Base-by-base conservation (phyloP, 2,888 invertebrate genomes). In the Nebria salina region DNA sequence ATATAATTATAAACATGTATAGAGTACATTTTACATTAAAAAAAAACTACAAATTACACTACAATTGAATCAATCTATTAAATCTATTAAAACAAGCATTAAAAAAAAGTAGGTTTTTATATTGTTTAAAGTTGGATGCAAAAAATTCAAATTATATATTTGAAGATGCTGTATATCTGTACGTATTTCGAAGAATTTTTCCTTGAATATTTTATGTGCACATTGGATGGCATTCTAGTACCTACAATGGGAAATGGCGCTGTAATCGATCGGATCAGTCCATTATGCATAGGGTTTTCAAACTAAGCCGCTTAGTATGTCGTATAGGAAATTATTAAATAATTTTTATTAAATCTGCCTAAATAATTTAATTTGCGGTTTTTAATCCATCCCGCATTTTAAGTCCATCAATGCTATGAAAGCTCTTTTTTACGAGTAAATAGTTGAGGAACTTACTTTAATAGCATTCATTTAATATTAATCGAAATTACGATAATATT, bases 221-320 rank as follows among this genome's bases (percentile, higher is more conserved):
- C 54, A 13, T 13, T 11, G 54, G 11, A 13, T 54, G 11, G 13
- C 13, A 6, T 54, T 7, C 13, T 54, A 54, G 54, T 54, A 54
- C 20, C 20, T 20, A 20, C 54, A 54, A 54, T 54, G 13, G 13
- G 54, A 54, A 54, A 54, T 54, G 13, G 54, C 54, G 54, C 54
- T 54, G 54, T 54, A 54, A 54, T 54, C 54, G 54, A 54, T 54
- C 54, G 54, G 54, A 54, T 54, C 54, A 54, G 54, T 54, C 54
- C 54, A 54, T 54, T 54, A 54, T 54, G 54, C 4, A 54, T 11
- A 54, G 54, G 54, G 54, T 54, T 54, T 54, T 54, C 54, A 54
- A 54, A 54, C 13, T 54, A 54, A 54, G 54, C 11, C 54, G 13
- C 54, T 54, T 54, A 54, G 13, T 54, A 54, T 54, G 54, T 54